These are phyloP conservation scores for Heliconius ismenius DNA, from an alignment of 2,888 invertebrate genomes.

Conservation along the genomic window DNA sequence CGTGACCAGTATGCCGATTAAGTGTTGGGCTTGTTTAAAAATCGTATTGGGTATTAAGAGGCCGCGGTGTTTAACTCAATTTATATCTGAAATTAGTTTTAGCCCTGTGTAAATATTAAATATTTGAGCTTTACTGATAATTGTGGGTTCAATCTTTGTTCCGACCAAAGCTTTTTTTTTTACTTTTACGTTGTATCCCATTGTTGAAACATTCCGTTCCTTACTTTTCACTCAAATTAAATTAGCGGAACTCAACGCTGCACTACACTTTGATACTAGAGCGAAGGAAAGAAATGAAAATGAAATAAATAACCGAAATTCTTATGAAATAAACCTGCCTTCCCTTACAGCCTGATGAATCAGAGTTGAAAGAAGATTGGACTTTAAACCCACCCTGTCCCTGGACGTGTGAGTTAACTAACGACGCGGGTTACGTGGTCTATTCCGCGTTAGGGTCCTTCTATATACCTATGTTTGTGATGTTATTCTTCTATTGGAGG, in stretches of 20 bases:
- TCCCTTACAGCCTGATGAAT: conserved; percentile 61
- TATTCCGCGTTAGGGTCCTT: conserved; percentile 99
- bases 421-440: conserved; percentile 97
- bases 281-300: too few relatives aligned
- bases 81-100: background rate
- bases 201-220: too few relatives aligned
- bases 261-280: too few relatives aligned
- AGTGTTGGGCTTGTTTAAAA: conserved; percentile 1
- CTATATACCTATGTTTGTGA: conserved; percentile 98
- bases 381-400: conserved; percentile 84
- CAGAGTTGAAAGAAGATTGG: conserved; percentile 60
- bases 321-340: background rate
- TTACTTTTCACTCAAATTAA: too few relatives aligned
- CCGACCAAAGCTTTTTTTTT: too few relatives aligned
- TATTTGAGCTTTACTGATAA: too few relatives aligned
- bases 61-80: background rate
- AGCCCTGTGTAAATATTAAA: too few relatives aligned
- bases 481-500: conserved; percentile 98
- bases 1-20: conserved; percentile 17
- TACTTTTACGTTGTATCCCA: too few relatives aligned
- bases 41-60: conserved; percentile 3
- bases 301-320: too few relatives aligned
- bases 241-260: too few relatives aligned
- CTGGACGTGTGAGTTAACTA: conserved; percentile 95
- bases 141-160: too few relatives aligned